These are phyloP conservation scores for Achlya flavicornis DNA, from an alignment of 2,888 invertebrate genomes.

Conservation along the genomic window DNA sequence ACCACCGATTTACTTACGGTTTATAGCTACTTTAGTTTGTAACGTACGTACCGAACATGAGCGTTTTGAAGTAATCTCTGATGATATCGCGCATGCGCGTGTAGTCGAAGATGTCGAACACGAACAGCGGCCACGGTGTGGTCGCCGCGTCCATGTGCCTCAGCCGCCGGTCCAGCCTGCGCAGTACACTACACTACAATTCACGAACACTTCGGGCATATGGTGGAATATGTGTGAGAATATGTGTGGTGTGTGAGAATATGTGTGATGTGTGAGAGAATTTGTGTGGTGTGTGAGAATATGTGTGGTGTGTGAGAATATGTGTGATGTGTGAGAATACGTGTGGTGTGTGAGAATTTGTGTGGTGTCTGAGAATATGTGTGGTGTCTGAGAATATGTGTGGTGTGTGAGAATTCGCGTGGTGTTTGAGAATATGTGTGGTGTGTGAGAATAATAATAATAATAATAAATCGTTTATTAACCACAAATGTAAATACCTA, in stretches of 20 bases:
- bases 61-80: constrained; percentile 51
- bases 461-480: too few relatives aligned
- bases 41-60: constrained; percentile 44
- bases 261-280: neutral
- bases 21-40: too few relatives aligned
- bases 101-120: constrained; percentile 70
- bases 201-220: neutral
- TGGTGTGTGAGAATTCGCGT: too few relatives aligned
- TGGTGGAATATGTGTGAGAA: neutral
- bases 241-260: too few relatives aligned
- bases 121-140: constrained; percentile 75
- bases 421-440: too few relatives aligned
- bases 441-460: too few relatives aligned
- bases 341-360: neutral
- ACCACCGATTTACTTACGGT: too few relatives aligned
- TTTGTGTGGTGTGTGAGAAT: neutral
- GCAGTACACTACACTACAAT: neutral
- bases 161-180: constrained; percentile 40
- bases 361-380: neutral
- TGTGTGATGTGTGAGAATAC: neutral
- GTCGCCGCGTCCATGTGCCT: constrained; percentile 63
- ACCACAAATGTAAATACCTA: too few relatives aligned
- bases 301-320: too few relatives aligned
- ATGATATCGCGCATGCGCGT: constrained; percentile 56
- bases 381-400: too few relatives aligned